Evolutionary conservation across 2,888 invertebrate genomes (phyloP).

Genomic region (Hermodice carunculata): DNA sequence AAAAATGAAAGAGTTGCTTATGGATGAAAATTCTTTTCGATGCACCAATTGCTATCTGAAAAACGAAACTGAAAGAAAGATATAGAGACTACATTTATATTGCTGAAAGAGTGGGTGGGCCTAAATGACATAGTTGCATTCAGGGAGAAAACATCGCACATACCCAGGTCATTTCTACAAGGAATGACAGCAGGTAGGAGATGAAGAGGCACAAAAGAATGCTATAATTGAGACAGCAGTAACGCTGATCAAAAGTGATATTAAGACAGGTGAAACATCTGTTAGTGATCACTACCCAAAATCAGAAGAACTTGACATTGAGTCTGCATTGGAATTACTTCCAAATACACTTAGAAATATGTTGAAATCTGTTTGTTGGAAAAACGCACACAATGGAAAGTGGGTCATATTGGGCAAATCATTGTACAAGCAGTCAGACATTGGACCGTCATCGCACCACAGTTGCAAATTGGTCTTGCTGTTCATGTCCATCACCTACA

Average conservation of each 20-base stretch:
- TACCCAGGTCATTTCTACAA: too few relatives aligned
- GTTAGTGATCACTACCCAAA: not conserved
- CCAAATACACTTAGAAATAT: not conserved
- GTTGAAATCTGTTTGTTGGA: not conserved
- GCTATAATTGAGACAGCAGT: not conserved
- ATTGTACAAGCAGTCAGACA: not conserved
- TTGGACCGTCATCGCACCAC: not conserved
- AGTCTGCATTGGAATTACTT: not conserved
- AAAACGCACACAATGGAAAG: not conserved
- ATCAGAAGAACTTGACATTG: too few relatives aligned
- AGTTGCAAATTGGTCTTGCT: not conserved
- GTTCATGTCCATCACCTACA: not conserved
- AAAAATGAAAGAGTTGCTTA: not conserved
- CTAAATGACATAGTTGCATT: too few relatives aligned
- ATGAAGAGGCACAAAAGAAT: not conserved
- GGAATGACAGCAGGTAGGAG: too few relatives aligned
- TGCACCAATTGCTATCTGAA: slow-evolving; percentile 1
- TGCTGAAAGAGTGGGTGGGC: not conserved
- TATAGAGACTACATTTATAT: not conserved
- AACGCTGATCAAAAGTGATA: slow-evolving; percentile 3
- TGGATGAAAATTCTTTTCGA: not conserved
- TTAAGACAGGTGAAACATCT: not conserved
- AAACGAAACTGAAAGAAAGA: not conserved
- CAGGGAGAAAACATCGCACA: not conserved
- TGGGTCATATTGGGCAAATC: not conserved